These are phyloP conservation scores for Euglossa dilemma DNA, from an alignment of 1,140 invertebrate species.

Conservation along the genomic window DNA sequence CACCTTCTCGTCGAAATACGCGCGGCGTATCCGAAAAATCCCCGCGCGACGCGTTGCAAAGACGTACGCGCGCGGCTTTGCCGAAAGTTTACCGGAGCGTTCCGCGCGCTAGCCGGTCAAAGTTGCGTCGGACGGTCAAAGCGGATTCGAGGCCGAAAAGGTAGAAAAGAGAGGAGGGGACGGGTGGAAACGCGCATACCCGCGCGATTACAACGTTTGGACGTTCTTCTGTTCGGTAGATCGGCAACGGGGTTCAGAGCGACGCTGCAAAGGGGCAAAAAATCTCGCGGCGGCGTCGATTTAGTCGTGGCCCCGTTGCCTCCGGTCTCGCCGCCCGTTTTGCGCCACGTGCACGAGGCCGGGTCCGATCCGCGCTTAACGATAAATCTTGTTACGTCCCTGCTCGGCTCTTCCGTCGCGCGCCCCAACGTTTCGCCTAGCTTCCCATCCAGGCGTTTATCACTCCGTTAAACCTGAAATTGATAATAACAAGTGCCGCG, in stretches of 20 bases:
- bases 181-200: neutral
- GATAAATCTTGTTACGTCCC: constrained; percentile 42
- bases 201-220: neutral
- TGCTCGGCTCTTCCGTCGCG: constrained; percentile 4
- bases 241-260: neutral
- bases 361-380: constrained; percentile 28
- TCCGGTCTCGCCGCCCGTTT: neutral
- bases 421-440: neutral
- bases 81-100: neutral
- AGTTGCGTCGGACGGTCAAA: neutral
- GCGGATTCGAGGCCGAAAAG: neutral
- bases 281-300: neutral
- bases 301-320: neutral
- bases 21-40: too few species aligned
- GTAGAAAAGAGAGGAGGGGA: neutral
- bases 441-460: constrained; percentile 25
- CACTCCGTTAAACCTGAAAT: constrained; percentile 29
- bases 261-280: neutral
- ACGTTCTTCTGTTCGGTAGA: neutral
- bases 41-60: too few species aligned
- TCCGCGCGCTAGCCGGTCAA: too few species aligned
- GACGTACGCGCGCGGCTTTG: neutral
- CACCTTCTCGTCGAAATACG: too few species aligned
- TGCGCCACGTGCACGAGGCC: neutral
- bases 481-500: constrained; percentile 33